Percentiles rank a stretch among this genome's conserved stretches.
These are phyloP conservation scores for Cacatua alba DNA, from an alignment of 2,113 vertebrate species.

Conservation along the genomic window DNA sequence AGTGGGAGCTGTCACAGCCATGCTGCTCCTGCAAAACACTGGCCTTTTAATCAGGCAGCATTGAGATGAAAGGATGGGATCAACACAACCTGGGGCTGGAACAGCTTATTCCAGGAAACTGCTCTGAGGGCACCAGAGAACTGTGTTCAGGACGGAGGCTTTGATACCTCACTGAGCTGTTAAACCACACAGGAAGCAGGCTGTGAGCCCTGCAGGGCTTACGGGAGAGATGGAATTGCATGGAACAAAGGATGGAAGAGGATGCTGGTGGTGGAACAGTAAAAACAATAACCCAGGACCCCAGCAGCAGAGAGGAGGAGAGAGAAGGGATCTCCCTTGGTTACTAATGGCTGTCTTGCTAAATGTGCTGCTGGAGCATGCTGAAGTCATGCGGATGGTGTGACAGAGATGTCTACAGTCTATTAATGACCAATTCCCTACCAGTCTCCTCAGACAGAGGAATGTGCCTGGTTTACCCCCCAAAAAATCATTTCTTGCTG, in stretches of 20 bases:
- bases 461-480: background rate
- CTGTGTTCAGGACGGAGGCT: background rate
- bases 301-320: background rate
- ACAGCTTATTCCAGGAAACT: background rate
- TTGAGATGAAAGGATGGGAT: background rate
- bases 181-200: background rate
- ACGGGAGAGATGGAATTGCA: background rate
- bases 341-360: background rate
- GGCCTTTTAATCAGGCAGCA: background rate
- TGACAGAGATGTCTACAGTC: background rate
- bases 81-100: background rate
- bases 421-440: background rate
- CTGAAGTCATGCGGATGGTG: accelerated
- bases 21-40: background rate
- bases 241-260: background rate
- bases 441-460: background rate
- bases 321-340: background rate
- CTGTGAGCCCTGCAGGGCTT: background rate
- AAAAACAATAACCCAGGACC: background rate
- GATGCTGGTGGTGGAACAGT: background rate
- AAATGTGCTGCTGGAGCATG: background rate
- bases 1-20: background rate
- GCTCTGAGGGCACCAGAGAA: background rate
- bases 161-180: background rate
- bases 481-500: background rate